Percentiles rank a stretch among this genome's conserved stretches.
phyloP scores from a whole-genome alignment of 1,140 invertebrate genomes.

The Delia radicum region DNA sequence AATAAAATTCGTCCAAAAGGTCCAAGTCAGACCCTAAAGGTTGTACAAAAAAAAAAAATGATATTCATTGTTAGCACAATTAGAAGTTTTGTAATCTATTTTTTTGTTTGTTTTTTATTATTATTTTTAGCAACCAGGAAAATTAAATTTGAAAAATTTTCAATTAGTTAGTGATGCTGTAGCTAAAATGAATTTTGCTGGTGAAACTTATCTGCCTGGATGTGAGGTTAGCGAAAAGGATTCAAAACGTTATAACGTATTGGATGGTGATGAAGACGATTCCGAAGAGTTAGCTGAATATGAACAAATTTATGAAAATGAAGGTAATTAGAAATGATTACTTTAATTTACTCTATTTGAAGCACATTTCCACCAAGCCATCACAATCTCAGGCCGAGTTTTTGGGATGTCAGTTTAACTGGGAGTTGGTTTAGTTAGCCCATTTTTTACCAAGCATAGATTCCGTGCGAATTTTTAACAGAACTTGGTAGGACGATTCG shows the following conservation, averaged over 20 bases:
- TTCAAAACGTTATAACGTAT: conserved; percentile 58
- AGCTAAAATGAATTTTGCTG: conserved; percentile 70
- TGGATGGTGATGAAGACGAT: conserved; percentile 76
- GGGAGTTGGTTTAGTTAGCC: too few relatives aligned
- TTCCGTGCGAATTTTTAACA: too few relatives aligned
- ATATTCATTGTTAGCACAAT: background rate
- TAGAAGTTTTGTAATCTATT: conserved; percentile 23
- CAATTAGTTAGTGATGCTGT: conserved; percentile 81
- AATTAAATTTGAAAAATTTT: conserved; percentile 87
- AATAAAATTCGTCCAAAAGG: conserved; percentile 69
- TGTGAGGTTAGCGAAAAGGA: conserved; percentile 45
- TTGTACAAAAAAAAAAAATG: conserved; percentile 37
- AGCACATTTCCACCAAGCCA: too few relatives aligned
- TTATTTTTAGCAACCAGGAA: conserved; percentile 85
- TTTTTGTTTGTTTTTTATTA: background rate
- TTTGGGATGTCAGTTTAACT: too few relatives aligned
- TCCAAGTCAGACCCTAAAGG: conserved; percentile 79
- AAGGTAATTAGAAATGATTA: conserved; percentile 55
- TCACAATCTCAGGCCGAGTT: too few relatives aligned
- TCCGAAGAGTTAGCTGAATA: conserved; percentile 55
- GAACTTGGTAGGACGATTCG: too few relatives aligned
- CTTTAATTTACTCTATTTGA: background rate
- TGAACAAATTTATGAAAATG: conserved; percentile 55
- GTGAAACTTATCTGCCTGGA: conserved; percentile 44
- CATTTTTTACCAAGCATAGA: too few relatives aligned